Evolutionary conservation across 2,888 invertebrate species (phyloP).

Genomic region (Arenicola marina): DNA sequence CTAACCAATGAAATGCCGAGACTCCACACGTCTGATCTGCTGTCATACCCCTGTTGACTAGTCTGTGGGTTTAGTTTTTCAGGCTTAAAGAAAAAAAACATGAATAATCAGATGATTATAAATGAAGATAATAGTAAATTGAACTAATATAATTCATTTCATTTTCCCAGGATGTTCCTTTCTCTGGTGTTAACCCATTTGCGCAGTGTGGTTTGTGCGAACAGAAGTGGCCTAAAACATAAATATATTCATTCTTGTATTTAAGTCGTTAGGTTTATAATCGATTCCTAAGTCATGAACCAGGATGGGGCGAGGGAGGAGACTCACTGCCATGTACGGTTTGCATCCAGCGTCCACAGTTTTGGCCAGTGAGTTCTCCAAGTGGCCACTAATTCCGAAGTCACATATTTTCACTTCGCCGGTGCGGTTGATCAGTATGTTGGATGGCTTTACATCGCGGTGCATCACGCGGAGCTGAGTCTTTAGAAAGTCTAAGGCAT

Average conservation of each 20-base stretch:
- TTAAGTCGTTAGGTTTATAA: too few relatives aligned
- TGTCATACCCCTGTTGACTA: conserved; percentile 82
- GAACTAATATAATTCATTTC: too few relatives aligned
- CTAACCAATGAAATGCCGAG: conserved; percentile 87
- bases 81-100: conserved; percentile 69
- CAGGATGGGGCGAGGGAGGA: too few relatives aligned
- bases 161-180: too few relatives aligned
- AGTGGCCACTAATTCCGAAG: conserved; percentile 98
- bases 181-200: too few relatives aligned
- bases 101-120: too few relatives aligned
- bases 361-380: conserved; percentile 96
- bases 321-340: conserved; percentile 92
- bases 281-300: neutral
- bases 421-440: conserved; percentile 88
- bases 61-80: conserved; percentile 95
- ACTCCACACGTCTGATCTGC: conserved; percentile 93
- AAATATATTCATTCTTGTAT: neutral
- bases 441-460: conserved; percentile 95
- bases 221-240: too few relatives aligned
- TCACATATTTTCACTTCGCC: conserved; percentile 99
- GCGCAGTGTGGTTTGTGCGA: too few relatives aligned
- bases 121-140: too few relatives aligned
- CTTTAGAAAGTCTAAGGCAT: conserved; percentile 91
- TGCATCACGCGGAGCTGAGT: conserved; percentile 76
- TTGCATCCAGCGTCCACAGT: conserved; percentile 97